A percentile compares a stretch with the other conserved stretches of the same genome.
Evolutionary conservation across 1,140 invertebrate species (phyloP).

Genomic region (Lamellibrachia luymesi): DNA sequence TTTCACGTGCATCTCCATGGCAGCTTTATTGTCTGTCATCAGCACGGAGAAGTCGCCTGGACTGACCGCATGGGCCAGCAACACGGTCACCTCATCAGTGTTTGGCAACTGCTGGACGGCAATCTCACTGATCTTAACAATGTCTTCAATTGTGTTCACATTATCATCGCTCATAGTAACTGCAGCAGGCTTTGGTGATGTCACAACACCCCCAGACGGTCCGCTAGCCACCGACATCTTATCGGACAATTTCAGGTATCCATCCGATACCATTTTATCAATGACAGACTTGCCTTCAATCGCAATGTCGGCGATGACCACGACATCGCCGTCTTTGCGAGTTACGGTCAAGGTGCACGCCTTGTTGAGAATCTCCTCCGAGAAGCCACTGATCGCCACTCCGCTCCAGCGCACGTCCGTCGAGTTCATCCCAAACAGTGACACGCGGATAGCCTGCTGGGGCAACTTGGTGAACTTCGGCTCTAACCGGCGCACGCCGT

Average conservation of each 20-base stretch:
- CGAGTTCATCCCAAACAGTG: neutral
- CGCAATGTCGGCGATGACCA: neutral
- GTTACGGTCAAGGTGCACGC: neutral
- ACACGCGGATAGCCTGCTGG: neutral
- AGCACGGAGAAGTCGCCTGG: neutral
- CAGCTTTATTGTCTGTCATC: neutral
- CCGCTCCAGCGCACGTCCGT: neutral
- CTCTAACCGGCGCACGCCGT: neutral
- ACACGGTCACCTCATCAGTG: neutral
- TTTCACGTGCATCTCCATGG: neutral
- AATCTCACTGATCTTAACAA: neutral
- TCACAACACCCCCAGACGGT: neutral
- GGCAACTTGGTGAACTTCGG: neutral
- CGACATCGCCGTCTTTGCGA: neutral
- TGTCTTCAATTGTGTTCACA: neutral
- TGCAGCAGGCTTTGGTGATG: neutral
- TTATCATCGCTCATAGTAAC: neutral
- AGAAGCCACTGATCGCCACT: neutral
- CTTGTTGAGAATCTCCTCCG: neutral
- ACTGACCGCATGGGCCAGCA: neutral
- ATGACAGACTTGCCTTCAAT: neutral
- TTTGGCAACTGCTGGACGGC: neutral
- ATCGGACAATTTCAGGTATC: neutral
- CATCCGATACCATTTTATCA: neutral
- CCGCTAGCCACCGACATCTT: neutral